A percentile compares a stretch with the other conserved stretches of the same genome.
These are phyloP conservation scores for Tiliacea citrago DNA, from an alignment of 2,888 invertebrate species.

Conservation along the genomic window DNA sequence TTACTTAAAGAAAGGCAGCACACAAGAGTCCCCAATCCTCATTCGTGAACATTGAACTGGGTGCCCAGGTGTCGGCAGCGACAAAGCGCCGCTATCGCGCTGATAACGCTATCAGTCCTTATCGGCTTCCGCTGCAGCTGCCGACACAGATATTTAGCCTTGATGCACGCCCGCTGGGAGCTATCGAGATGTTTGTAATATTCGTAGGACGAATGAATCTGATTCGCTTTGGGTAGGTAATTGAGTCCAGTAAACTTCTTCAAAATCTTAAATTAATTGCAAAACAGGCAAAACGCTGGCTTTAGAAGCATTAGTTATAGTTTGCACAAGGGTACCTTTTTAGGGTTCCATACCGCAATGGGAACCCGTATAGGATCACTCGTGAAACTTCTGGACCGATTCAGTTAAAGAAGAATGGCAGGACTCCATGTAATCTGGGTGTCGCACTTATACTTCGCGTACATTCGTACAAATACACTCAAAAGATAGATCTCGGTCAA, in stretches of 20 bases:
- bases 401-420: too few relatives aligned
- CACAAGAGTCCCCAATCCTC: conserved; percentile 24
- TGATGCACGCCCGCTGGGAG: conserved; percentile 57
- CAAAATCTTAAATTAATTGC: background rate
- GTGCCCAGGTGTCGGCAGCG: conserved; percentile 64
- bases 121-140: conserved; percentile 79
- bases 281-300: too few relatives aligned
- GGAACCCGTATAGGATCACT: too few relatives aligned
- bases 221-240: background rate
- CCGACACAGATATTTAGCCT: conserved; percentile 65
- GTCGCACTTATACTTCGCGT: too few relatives aligned
- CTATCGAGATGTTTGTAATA: conserved; percentile 54
- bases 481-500: too few relatives aligned
- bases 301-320: too few relatives aligned
- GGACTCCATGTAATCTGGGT: too few relatives aligned
- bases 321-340: too few relatives aligned
- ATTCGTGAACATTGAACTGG: conserved; percentile 56
- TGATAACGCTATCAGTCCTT: conserved; percentile 78
- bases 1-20: background rate
- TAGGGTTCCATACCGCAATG: too few relatives aligned
- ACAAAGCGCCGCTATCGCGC: conserved; percentile 68
- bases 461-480: too few relatives aligned
- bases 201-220: conserved; percentile 32
- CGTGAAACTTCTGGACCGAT: too few relatives aligned
- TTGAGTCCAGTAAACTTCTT: background rate